These are phyloP conservation scores for Samia ricini DNA, from an alignment of 1,140 invertebrate species.

Conservation along the genomic window DNA sequence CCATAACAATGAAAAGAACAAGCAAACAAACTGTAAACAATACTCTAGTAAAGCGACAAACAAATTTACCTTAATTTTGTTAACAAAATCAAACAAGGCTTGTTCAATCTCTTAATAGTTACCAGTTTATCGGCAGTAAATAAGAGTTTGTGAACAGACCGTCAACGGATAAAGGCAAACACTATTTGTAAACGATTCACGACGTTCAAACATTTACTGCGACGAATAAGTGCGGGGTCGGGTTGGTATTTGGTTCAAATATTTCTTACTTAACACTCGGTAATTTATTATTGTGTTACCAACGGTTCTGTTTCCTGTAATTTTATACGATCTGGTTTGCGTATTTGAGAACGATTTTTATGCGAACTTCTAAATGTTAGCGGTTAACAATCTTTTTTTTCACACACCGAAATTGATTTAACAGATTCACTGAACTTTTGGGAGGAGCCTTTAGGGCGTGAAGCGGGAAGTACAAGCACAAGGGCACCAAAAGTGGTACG, in stretches of 20 bases:
- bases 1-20: not conserved
- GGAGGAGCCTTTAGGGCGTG: too few species aligned
- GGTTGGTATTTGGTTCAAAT: conserved; percentile 3
- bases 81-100: not conserved
- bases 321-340: not conserved
- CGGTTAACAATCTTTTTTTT: not conserved
- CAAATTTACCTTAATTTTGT: not conserved
- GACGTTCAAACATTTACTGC: conserved; percentile 18
- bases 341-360: not conserved
- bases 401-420: too few species aligned
- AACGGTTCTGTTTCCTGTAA: not conserved
- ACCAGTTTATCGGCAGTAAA: conserved; percentile 3
- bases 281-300: not conserved
- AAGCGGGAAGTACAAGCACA: too few species aligned
- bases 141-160: conserved; percentile 11
- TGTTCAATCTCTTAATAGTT: not conserved
- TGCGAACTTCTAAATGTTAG: not conserved
- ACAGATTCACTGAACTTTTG: too few species aligned
- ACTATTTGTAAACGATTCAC: conserved; percentile 17
- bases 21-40: conserved; percentile 47
- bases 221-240: not conserved
- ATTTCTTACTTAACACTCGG: not conserved
- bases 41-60: conserved; percentile 21
- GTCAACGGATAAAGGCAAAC: conserved; percentile 19
- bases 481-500: too few species aligned